These are phyloP conservation scores for Paguma larvata DNA, from an alignment of 2,797 vertebrate species.

Conservation along the genomic window DNA sequence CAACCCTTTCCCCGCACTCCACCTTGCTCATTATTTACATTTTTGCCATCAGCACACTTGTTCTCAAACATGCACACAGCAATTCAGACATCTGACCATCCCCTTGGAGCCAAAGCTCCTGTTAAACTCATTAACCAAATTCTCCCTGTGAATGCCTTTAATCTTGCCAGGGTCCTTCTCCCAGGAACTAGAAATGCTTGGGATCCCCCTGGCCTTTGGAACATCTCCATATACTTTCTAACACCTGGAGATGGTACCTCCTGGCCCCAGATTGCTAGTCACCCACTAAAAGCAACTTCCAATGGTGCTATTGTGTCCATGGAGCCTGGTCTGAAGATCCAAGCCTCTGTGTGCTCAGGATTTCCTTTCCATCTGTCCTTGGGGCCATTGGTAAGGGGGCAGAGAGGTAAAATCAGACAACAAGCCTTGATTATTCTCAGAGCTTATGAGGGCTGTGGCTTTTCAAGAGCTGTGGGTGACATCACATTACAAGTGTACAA, in stretches of 20 bases:
- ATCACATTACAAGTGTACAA: slow-evolving; percentile 49
- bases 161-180: slow-evolving; percentile 62
- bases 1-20: not conserved
- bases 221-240: slow-evolving; percentile 62
- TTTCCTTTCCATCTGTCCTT: slow-evolving; percentile 59
- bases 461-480: slow-evolving; percentile 54
- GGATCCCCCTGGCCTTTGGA: slow-evolving; percentile 54
- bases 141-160: slow-evolving; percentile 77
- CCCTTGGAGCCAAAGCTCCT: slow-evolving; percentile 75
- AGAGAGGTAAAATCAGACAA: slow-evolving; percentile 51
- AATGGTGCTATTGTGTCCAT: slow-evolving; percentile 78
- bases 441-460: slow-evolving; percentile 43
- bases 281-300: slow-evolving; percentile 67
- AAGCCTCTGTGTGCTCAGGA: slow-evolving; percentile 62
- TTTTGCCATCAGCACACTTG: slow-evolving; percentile 86
- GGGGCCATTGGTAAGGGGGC: not conserved
- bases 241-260: slow-evolving; percentile 4
- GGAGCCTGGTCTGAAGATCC: slow-evolving; percentile 56
- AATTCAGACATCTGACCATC: slow-evolving; percentile 71
- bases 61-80: slow-evolving; percentile 78
- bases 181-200: slow-evolving; percentile 46
- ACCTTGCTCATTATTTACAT: slow-evolving; percentile 68
- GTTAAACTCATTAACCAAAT: slow-evolving; percentile 78
- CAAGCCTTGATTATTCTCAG: slow-evolving; percentile 16
- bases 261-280: slow-evolving; percentile 61